Evolutionary conservation across 2,888 invertebrate species (phyloP), one percentile per base, ranked within the genome.

Genomic region (Quadroppia sp.): DNA sequence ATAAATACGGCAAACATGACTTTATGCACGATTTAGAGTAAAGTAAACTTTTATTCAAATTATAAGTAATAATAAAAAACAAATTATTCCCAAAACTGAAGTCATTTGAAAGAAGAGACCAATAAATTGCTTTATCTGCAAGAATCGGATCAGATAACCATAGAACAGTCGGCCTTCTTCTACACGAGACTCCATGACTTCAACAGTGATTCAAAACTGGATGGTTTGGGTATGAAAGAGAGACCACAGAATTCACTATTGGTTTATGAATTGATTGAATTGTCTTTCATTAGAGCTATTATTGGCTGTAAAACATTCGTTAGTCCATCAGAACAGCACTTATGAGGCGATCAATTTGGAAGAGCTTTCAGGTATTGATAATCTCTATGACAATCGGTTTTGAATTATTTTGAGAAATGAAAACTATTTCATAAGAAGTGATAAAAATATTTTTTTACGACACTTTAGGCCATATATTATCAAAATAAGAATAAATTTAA

Each of bases 111-210:
- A 13, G 59, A 59, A 59, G 59, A 59, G 30, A 17, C 59, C 3
- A 30, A 25, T 17, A 28, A 32, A 30, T 32, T 59, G 25, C 30
- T 59, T n/a, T 59, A 59, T 59, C 15, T 59, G 15, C 59, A 59
- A 59, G 28, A 59, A 15, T 59, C 59, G 30, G 30, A 59, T 2
- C 25, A 59, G 30, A 59, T 59, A 28, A 30, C 28, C 4, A 59
- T 2, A 7, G 59, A 59, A 4, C 28, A 59, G 30, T 59, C 59
- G 15, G 59, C 59, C 17, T 59, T 59, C 15, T 59, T 30, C 15
- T 59, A 59, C 59, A 59, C 59, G 1, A 59, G 17, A 59, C 30
- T 59, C 9, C 59, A 59, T 59, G 59, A 59, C 59, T 59, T 59
- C 59, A 59, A 59, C 30, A 59, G 32, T 15, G 59, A 59, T 15